Evolutionary conservation across 2,797 vertebrate species (phyloP).

Genomic region (Sorex maritimensis): DNA sequence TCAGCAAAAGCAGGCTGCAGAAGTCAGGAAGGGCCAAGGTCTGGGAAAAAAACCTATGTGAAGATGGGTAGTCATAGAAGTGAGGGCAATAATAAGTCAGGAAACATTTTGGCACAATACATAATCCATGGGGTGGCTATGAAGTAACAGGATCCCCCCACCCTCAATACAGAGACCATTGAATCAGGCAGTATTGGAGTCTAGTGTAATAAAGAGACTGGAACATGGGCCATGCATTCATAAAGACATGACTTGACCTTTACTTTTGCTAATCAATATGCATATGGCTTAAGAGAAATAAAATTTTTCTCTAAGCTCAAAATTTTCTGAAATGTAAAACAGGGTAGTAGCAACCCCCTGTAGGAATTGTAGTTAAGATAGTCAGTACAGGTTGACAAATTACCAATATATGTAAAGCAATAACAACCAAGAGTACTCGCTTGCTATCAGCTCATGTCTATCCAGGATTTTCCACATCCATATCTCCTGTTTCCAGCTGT

Average conservation of each 20-base stretch:
- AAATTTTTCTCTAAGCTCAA: background rate
- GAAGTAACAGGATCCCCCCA: background rate
- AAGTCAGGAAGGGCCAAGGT: background rate
- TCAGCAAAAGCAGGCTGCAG: background rate
- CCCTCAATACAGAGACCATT: background rate
- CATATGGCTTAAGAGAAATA: background rate
- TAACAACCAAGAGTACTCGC: no score
- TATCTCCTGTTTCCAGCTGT: background rate
- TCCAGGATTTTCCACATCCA: background rate
- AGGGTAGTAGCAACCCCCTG: background rate
- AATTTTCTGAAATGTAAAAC: slow-evolving; percentile 34
- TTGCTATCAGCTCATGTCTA: no score
- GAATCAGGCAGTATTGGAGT: background rate
- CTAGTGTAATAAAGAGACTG: background rate
- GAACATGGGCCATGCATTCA: background rate
- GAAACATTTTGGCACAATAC: slow-evolving; percentile 17
- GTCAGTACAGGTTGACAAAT: background rate
- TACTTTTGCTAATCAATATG: background rate
- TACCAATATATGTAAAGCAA: background rate
- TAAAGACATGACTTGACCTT: background rate
- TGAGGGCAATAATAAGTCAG: background rate
- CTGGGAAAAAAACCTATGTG: background rate
- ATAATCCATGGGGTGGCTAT: background rate
- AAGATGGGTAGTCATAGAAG: background rate
- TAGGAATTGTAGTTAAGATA: background rate